Evolutionary conservation across 2,797 vertebrate species (phyloP).

Genomic region (Sebastiscus tertius): DNA sequence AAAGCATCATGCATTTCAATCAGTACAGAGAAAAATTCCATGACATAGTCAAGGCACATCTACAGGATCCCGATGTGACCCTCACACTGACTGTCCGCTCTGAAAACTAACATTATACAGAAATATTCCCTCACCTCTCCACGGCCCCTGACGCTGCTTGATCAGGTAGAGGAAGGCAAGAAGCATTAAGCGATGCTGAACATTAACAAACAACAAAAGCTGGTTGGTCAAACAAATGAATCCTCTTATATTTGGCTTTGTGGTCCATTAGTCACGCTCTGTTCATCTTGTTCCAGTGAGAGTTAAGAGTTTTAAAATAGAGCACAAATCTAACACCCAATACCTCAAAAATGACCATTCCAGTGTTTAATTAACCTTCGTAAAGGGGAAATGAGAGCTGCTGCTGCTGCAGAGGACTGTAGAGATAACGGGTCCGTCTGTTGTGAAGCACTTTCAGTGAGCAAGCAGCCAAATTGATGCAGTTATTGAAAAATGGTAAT

Average conservation of each 20-base stretch:
- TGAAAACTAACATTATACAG: slow-evolving; percentile 47
- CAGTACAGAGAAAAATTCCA: slow-evolving; percentile 97
- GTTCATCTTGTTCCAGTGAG: slow-evolving; percentile 1
- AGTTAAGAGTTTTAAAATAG: slow-evolving; percentile 15
- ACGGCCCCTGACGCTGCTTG: not conserved
- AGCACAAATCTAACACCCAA: slow-evolving; percentile 48
- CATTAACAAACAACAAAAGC: not conserved
- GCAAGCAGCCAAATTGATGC: slow-evolving; percentile 33
- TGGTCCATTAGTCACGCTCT: not conserved
- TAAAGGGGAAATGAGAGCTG: slow-evolving; percentile 1
- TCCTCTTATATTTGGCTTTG: slow-evolving; percentile 2
- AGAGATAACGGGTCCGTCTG: not conserved
- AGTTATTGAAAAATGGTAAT: slow-evolving; percentile 15
- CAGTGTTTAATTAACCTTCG: slow-evolving; percentile 1
- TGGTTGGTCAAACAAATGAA: not conserved
- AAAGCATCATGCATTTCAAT: slow-evolving; percentile 99
- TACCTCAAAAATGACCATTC: slow-evolving; percentile 66
- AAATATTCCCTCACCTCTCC: not conserved
- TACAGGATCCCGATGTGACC: slow-evolving; percentile 83
- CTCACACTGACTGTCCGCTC: slow-evolving; percentile 75
- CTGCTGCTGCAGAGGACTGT: slow-evolving; percentile 15
- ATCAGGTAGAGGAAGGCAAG: not conserved
- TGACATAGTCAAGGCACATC: slow-evolving; percentile 86
- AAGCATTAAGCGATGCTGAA: not conserved
- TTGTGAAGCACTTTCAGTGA: slow-evolving; percentile 46